These are phyloP conservation scores for Trematomus loennbergii DNA, from an alignment of 2,113 vertebrate genomes.

Conservation along the genomic window DNA sequence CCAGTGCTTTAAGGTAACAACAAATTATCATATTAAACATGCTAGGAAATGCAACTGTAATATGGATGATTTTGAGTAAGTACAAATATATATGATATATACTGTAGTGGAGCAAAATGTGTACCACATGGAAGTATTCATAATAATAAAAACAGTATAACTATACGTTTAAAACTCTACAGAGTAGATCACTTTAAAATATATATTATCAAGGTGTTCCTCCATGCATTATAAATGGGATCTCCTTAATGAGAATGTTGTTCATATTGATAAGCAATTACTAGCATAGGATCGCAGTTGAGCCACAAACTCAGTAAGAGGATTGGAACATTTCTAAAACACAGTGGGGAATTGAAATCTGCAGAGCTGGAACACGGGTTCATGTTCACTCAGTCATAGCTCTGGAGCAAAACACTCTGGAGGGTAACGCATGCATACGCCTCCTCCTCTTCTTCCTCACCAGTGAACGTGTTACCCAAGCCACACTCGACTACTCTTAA, in stretches of 20 bases:
- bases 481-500: slow-evolving; percentile 39
- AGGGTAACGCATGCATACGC: slow-evolving; percentile 24
- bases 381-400: slow-evolving; percentile 16
- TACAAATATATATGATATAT: too few relatives aligned
- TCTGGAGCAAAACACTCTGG: slow-evolving; percentile 22
- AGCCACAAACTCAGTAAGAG: slow-evolving; percentile 2
- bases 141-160: too few relatives aligned
- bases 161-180: too few relatives aligned
- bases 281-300: background rate
- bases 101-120: too few relatives aligned
- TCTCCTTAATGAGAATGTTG: background rate
- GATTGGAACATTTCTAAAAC: slow-evolving; percentile 3
- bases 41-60: too few relatives aligned
- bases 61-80: too few relatives aligned
- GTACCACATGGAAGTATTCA: too few relatives aligned
- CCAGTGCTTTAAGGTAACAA: background rate
- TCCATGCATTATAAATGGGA: background rate
- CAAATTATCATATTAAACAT: too few relatives aligned
- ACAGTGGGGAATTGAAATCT: slow-evolving; percentile 31
- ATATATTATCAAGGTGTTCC: background rate
- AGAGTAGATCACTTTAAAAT: background rate
- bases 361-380: slow-evolving; percentile 11
- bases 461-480: slow-evolving; percentile 55
- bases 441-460: slow-evolving; percentile 18
- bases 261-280: slow-evolving; percentile 22